Percentiles rank a stretch among this genome's conserved stretches.
phyloP scores from a whole-genome alignment of 2,888 invertebrate genomes.

The Ornithoptera alexandrae region DNA sequence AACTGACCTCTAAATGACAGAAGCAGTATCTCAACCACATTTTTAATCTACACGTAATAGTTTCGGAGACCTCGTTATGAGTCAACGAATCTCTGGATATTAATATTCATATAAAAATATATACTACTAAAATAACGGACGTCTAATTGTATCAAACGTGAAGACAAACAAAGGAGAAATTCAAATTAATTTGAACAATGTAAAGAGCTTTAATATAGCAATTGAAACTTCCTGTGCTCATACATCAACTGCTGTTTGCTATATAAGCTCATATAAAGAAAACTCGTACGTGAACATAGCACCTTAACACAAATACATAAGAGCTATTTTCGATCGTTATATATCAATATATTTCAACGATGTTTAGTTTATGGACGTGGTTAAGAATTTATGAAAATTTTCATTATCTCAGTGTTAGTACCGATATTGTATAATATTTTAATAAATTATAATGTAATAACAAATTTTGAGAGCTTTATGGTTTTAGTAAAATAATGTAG shows the following conservation, averaged over 20 bases:
- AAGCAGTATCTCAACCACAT: too few relatives aligned
- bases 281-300: not conserved
- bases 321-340: constrained; percentile 6
- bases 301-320: constrained; percentile 8
- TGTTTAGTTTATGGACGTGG: constrained; percentile 14
- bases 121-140: not conserved
- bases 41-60: too few relatives aligned
- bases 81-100: too few relatives aligned
- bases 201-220: constrained; percentile 55
- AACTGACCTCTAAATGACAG: too few relatives aligned
- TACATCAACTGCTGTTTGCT: constrained; percentile 35
- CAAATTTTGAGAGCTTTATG: not conserved
- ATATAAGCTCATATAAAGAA: constrained; percentile 12
- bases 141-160: constrained; percentile 29
- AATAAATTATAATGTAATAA: constrained; percentile 9
- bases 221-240: constrained; percentile 60
- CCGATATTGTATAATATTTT: constrained; percentile 2
- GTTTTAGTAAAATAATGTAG: not conserved
- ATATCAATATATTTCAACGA: constrained; percentile 1
- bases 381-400: constrained; percentile 23
- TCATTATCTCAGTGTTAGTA: constrained; percentile 9
- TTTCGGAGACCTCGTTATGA: too few relatives aligned
- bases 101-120: too few relatives aligned
- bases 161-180: constrained; percentile 34
- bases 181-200: constrained; percentile 49